These are phyloP conservation scores for Anoplius nigerrimus DNA, from an alignment of 2,888 invertebrate species.

Conservation along the genomic window DNA sequence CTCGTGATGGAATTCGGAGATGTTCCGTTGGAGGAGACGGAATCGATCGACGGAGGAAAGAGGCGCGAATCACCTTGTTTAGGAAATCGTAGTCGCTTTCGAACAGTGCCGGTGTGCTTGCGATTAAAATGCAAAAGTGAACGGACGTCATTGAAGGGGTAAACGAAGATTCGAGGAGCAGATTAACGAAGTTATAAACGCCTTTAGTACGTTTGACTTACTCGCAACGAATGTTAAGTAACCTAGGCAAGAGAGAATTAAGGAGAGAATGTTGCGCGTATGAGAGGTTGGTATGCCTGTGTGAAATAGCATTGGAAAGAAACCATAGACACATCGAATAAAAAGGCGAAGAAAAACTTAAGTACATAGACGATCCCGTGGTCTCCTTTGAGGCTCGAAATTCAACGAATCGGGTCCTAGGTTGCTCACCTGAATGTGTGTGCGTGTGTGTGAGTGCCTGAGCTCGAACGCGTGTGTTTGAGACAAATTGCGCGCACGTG, in stretches of 20 bases:
- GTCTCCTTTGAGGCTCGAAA: no score
- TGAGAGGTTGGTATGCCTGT: neutral
- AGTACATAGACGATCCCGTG: no score
- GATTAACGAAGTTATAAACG: conserved; percentile 6
- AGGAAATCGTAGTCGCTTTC: conserved; percentile 49
- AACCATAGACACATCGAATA: conserved; percentile 23
- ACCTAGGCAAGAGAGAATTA: conserved; percentile 6
- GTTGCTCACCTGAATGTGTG: neutral
- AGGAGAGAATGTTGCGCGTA: neutral
- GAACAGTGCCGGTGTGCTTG: conserved; percentile 30
- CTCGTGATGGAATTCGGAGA: neutral
- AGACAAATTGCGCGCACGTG: no score
- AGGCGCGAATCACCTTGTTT: conserved; percentile 45
- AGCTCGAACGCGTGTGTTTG: conserved; percentile 1
- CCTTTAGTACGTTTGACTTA: conserved; percentile 13
- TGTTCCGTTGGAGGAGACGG: neutral
- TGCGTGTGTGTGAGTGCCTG: conserved; percentile 21
- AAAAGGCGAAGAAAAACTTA: neutral
- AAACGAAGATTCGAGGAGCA: neutral
- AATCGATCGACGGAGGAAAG: conserved; percentile 14
- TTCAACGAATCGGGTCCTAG: no score
- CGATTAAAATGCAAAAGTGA: neutral
- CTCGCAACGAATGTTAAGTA: conserved; percentile 56
- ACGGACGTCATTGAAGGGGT: no score
- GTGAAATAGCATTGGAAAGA: conserved; percentile 26